Base-by-base conservation (phyloP, 1,140 invertebrate species). In the Philaenus spumarius region DNA sequence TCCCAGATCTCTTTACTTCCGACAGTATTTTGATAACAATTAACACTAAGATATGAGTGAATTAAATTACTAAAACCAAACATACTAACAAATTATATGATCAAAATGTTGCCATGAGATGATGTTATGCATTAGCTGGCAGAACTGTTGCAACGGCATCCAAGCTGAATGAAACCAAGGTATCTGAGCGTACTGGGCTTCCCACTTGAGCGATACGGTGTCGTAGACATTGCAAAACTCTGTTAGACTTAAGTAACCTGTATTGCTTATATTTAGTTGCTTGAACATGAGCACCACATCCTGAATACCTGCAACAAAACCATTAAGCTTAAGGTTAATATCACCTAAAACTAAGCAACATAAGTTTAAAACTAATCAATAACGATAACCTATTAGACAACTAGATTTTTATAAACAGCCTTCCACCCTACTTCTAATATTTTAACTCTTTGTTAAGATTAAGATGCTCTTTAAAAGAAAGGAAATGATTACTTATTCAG, bases 191-290 rank as follows among this genome's bases (percentile, higher is more conserved):
- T 81, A 78, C 67, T 86, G 83, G 39, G 79, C 77, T 61, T 82
- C 81, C 90, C 90, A 95, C 55, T 81, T 78, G 24, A 93, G 74
- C 55, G 81, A 81, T 34, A 78, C 75, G 11, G 81, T 79, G 65
- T 93, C 87, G 71, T 90, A 95, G 51, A 94, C 75, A 43, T 80
- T 79, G 40, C 85, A 80, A 72, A 94, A 93, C 74, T 93, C 90
- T 39, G 85, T 79, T 47, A 82, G 72, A 43, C 76, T 82, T 7
- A 94, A 69, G 3, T 73, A 73, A 2, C 88, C 87, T 30, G 73
- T 79, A 15, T 78, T 78, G 4, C 83, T 83, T 20, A 74, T 71
- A 69, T 93, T 90, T 65, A 93, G 74, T 60, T 87, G 81, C 69
- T 86, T 85, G 75, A 90, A 95, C 75, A 87, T 86, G 57, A 95